Base-by-base conservation (phyloP, 2,113 vertebrate genomes). In the Romanogobio albipinnatus region DNA sequence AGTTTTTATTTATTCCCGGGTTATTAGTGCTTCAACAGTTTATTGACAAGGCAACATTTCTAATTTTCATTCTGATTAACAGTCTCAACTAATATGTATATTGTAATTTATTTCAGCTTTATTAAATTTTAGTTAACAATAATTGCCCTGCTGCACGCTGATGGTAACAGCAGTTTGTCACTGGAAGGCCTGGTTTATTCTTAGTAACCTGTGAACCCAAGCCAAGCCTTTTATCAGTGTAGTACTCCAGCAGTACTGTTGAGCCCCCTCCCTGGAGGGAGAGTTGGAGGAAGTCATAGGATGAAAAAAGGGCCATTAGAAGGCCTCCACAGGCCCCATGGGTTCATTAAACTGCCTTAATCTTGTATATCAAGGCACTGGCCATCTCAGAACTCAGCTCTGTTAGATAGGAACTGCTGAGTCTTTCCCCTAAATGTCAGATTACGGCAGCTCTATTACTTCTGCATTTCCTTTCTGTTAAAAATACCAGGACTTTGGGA, bases 321-420 rank as follows among this genome's bases (percentile, higher is more conserved):
- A 91, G 56, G 84, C 66, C 87, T 89, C 85, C 84, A 82, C 87
- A 89, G 86, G 89, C 88, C 88, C 88, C 87, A 89, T 85, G 89
- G 89, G 88, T 92, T 90, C 86, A 92, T 89, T 90, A 90, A 89
- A 90, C 88, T 88, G 58, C 82, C 85, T 86, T 88, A 87, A 92
- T 90, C 90, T 90, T 84, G 86, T 86, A 91, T 86, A 89, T 91
- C 90, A 90, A 84, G 88, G 88, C 87, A 82, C 86, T 91, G 76
- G 81, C 77, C 78, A 89, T 87, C 78, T 87, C 81, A 68, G 62
- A 86, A 82, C 26, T 76, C 73, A 53, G 80, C 61, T 87, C 39
- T 76, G 83, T 61, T 79, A 83, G 76, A 85, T 61, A 80, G 74
- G 75, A 53, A 83, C 61, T 49, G 64, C 80, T 64, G 56, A 70